Percentiles rank a stretch among this genome's conserved stretches.
phyloP scores from a whole-genome alignment of 2,113 vertebrate genomes.

The Pyrgilauda ruficollis region DNA sequence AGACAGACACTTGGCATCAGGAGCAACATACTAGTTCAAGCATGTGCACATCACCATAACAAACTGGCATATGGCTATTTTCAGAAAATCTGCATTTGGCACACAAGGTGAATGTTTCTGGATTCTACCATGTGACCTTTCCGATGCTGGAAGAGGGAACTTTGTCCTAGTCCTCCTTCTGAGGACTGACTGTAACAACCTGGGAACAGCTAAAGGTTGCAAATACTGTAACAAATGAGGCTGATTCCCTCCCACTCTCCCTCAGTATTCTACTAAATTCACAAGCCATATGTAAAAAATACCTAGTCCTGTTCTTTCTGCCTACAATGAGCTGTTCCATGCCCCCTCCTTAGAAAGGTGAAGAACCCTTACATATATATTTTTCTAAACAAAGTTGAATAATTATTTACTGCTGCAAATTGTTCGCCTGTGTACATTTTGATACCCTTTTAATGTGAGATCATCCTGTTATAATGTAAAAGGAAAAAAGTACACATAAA shows the following conservation, averaged over 20 bases:
- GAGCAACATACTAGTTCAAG: background rate
- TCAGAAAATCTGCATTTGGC: slow-evolving; percentile 28
- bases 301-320: background rate
- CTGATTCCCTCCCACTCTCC: background rate
- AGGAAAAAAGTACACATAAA: background rate
- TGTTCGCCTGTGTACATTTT: accelerated
- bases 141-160: background rate
- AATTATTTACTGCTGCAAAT: background rate
- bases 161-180: background rate
- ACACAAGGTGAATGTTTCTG: background rate
- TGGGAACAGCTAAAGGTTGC: background rate
- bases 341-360: background rate
- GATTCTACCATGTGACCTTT: slow-evolving; percentile 5
- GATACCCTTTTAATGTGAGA: background rate
- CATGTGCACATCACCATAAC: slow-evolving; percentile 46
- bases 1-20: slow-evolving; percentile 22
- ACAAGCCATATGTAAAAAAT: background rate
- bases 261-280: background rate
- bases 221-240: background rate
- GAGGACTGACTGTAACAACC: background rate
- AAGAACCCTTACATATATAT: background rate
- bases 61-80: slow-evolving; percentile 39
- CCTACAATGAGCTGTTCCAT: background rate
- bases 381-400: background rate
- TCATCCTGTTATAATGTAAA: background rate